Conservation (phyloP, 2,113 vertebrate genomes). For the Penelope pileata region DNA sequence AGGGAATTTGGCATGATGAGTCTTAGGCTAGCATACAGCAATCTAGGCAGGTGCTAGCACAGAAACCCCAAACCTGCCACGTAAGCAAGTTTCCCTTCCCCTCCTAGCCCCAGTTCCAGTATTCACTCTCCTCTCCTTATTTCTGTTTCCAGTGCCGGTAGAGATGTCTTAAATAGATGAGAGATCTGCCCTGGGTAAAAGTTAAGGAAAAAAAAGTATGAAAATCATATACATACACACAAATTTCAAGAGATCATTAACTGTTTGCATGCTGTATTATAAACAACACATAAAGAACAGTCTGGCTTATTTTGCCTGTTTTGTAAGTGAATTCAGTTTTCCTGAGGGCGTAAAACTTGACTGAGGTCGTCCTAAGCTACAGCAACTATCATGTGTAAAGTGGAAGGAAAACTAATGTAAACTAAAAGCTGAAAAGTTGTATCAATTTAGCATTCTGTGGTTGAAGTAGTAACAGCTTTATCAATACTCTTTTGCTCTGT, state of each 20-base stretch:
- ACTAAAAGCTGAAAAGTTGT: not conserved
- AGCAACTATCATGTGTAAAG: not conserved
- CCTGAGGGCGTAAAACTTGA: not conserved
- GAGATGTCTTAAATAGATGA: not conserved
- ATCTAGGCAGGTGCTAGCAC: not conserved
- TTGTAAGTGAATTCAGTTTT: not conserved
- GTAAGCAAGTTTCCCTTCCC: too few species aligned
- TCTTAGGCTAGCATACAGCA: not conserved
- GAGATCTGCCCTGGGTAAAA: not conserved
- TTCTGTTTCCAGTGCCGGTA: not conserved
- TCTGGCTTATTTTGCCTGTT: not conserved
- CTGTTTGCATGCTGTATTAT: not conserved
- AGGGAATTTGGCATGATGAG: not conserved
- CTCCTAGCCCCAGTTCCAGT: not conserved
- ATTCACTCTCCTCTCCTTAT: not conserved
- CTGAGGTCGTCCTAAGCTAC: not conserved
- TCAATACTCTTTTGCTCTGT: not conserved
- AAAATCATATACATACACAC: not conserved
- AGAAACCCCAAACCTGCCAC: too few species aligned
- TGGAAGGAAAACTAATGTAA: not conserved
- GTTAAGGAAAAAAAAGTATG: not conserved
- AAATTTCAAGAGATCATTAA: not conserved
- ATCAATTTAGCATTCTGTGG: not conserved
- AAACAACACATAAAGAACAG: not conserved
- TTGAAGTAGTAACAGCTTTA: not conserved